Evolutionary conservation across 2,797 vertebrate species (phyloP).

Genomic region (Siniperca undulata): DNA sequence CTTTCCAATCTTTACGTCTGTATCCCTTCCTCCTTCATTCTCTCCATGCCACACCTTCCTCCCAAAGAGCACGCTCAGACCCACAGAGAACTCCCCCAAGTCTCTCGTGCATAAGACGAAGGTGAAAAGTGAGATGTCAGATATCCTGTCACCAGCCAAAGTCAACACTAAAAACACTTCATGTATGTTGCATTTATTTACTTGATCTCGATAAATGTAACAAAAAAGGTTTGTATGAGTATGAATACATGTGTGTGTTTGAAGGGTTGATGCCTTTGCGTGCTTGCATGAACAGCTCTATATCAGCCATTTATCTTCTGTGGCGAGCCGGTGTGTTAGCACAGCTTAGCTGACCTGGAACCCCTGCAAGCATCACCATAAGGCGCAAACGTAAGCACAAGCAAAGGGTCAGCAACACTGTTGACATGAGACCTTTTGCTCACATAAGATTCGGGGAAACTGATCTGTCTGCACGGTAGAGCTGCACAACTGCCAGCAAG

Average conservation of each 20-base stretch:
- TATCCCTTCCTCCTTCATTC: conserved; percentile 10
- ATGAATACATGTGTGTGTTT: background rate
- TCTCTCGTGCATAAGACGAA: conserved; percentile 34
- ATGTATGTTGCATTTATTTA: background rate
- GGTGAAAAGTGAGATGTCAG: conserved; percentile 56
- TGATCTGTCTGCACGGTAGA: background rate
- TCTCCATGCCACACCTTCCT: conserved; percentile 14
- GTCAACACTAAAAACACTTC: conserved; percentile 23
- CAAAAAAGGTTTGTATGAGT: background rate
- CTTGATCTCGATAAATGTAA: background rate
- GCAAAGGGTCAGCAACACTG: conserved; percentile 34
- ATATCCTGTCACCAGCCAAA: conserved; percentile 37
- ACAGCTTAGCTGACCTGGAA: conserved; percentile 30
- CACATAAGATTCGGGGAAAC: conserved; percentile 48
- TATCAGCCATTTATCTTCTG: conserved; percentile 27
- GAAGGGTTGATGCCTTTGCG: background rate
- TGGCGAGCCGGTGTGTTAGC: conserved; percentile 36
- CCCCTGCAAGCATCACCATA: conserved; percentile 23
- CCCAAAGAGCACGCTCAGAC: conserved; percentile 8
- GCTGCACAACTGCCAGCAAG: background rate
- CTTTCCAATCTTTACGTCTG: conserved; percentile 13
- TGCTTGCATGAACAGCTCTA: background rate
- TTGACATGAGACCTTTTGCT: conserved; percentile 31
- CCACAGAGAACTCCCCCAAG: conserved; percentile 7
- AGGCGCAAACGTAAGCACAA: conserved; percentile 40